Evolutionary conservation across 2,113 vertebrate species (phyloP), one percentile per base, ranked within the genome.

Genomic region (Murina feae): DNA sequence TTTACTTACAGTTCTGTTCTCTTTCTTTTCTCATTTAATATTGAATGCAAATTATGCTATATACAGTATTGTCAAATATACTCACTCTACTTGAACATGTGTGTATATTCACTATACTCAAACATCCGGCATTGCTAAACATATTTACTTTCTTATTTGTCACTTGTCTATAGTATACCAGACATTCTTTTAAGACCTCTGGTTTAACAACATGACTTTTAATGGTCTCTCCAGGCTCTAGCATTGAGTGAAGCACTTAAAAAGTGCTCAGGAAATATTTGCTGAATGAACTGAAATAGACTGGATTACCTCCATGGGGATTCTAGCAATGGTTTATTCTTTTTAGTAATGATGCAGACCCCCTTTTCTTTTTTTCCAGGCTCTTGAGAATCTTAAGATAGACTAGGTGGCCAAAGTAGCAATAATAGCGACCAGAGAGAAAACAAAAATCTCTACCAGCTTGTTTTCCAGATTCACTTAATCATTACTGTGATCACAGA

Each of bases 241-340:
- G 4, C 28, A 42, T 1, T 28, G 11, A 74, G 2, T 39, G 23
- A 32, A 35, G 1, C 25, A 12, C 13, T 2, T 55, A 30, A 20
- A n/a, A 63, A 14, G 28, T 32, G 60, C 60, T 85, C 35, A 53
- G 37, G 23, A 39, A 25, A 47, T 13, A 76, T 25, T 35, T 79
- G 7, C 23, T 28, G n/a, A 25, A 28, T 18, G 14, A 51, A 3
- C 44, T 14, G 5, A 2, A 23, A 6, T 3, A 44, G 5, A 35
- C 1, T 21, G 44, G 32, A 28, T 17, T 1, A 0, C 0, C 18
- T 11, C 23, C 35, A 3, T 7, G 23, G 49, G 37, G 44, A 6
- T 80, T 76, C 39, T 25, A 35, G 0, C 0, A 30, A 37, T 30
- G 7, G 1, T 4, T 49, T 39, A 32, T 37, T 76, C 18, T 25